Evolutionary conservation across 2,888 invertebrate genomes (phyloP), one percentile per base, ranked within the genome.

Genomic region (Taphrorychus bicolor): DNA sequence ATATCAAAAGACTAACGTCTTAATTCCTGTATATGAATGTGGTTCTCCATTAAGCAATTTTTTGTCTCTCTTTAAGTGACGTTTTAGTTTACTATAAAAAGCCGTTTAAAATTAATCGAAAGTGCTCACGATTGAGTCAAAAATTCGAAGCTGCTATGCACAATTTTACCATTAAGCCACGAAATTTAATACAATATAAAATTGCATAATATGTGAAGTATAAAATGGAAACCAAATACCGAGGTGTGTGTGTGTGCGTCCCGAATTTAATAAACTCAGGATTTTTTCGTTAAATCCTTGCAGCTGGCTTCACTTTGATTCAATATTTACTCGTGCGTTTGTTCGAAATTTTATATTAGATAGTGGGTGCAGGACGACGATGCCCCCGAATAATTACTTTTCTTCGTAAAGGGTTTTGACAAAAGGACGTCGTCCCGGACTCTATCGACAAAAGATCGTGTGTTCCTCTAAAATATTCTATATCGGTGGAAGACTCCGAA

Each of bases 401-500:
- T 16, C 45, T 7, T 17, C 14, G 17, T 45, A 45, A 45, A 45
- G 45, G 17, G 45, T 45, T 45, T 16, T 45, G 17, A 45, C 45
- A 45, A 45, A 32, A 45, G 45, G 45, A 45, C 17, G 45, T 32
- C 11, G 32, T 32, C 32, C 45, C 14, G 45, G 45, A 45, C 45
- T 45, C 45, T 45, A 45, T 45, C 14, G n/a, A 51, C 22, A 51
- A 51, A 51, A 21, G 51, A 51, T 9, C 48, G 14, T 14, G 45
- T 51, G 19, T 22, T 51, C 48, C 7, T 22, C 11, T 19, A 22
- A 51, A 51, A 19, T 51, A 22, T 51, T 51, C 51, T 54, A 54
- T 54, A 32, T 54, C 54, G 14, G 54, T 9, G 17, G 54, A 48
- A 58, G 42, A 45, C 48, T 22, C 48, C 21, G 23, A 58, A 58